Conservation (phyloP, 2,113 vertebrate genomes). For the Mesocricetus auratus region DNA sequence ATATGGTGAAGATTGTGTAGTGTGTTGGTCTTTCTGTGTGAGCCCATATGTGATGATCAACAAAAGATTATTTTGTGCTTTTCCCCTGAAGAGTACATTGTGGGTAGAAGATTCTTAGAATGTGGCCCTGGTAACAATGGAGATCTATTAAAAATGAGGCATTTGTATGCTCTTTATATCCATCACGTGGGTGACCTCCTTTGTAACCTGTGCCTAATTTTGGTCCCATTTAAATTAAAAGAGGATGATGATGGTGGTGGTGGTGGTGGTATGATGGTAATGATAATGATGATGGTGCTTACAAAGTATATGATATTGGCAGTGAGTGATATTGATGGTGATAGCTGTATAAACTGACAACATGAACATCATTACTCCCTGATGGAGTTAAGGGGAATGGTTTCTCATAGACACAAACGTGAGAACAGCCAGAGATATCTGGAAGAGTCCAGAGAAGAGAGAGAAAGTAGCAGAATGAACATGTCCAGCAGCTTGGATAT, state of each 20-base stretch:
- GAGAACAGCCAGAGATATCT: too few relatives aligned
- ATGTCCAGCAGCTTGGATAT: not conserved
- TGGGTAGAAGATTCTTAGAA: not conserved
- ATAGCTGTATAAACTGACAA: not conserved
- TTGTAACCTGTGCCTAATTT: not conserved
- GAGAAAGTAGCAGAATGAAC: not conserved
- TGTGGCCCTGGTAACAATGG: not conserved
- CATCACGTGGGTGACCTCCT: not conserved
- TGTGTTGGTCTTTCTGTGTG: not conserved
- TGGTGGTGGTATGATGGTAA: too few relatives aligned
- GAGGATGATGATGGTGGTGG: not conserved
- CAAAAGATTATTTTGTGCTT: not conserved
- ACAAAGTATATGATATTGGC: not conserved
- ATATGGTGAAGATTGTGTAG: not conserved
- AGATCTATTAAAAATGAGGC: not conserved
- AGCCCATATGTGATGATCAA: not conserved
- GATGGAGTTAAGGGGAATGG: not conserved
- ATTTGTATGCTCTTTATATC: not conserved
- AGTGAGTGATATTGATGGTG: not conserved
- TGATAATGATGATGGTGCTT: not conserved
- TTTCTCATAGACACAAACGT: not conserved
- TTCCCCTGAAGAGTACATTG: not conserved
- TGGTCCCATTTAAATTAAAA: slow-evolving; percentile 46
- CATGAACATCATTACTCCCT: not conserved
- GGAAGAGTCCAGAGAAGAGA: not conserved